Conservation (phyloP, 1,140 invertebrate species). For the Neuroterus valhalla region DNA sequence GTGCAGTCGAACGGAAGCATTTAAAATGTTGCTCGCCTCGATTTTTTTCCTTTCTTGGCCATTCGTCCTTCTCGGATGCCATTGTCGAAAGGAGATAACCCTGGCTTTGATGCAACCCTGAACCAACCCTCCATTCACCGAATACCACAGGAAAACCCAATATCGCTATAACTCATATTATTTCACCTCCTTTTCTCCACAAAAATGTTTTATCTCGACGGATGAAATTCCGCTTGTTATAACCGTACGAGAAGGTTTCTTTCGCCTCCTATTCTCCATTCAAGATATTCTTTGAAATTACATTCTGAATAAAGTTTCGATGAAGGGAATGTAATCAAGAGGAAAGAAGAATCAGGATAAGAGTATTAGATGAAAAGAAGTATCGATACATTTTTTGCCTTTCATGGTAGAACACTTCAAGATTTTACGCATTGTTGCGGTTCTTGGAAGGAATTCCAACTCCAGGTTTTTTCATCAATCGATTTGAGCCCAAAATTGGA, state of each 20-base stretch:
- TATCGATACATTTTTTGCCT: not conserved
- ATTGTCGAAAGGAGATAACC: conserved; percentile 25
- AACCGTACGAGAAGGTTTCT: not conserved
- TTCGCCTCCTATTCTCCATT: not conserved
- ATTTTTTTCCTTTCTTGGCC: conserved; percentile 13
- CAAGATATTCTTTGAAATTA: not conserved
- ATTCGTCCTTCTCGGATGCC: conserved; percentile 24
- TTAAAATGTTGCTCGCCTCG: conserved; percentile 44
- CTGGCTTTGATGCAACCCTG: conserved; percentile 13
- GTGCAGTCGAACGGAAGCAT: conserved; percentile 52
- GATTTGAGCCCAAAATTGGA: no score
- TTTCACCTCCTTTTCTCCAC: conserved; percentile 3
- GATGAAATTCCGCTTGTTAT: conserved; percentile 9
- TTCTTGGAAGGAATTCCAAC: not conserved
- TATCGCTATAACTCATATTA: conserved; percentile 27
- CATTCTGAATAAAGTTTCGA: not conserved
- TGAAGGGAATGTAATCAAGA: conserved; percentile 9
- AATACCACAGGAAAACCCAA: conserved; percentile 24
- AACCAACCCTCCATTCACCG: conserved; percentile 6
- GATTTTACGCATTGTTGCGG: conserved; percentile 13
- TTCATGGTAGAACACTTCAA: not conserved
- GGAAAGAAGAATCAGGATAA: not conserved
- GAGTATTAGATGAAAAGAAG: not conserved
- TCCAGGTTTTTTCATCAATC: no score
- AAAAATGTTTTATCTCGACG: not conserved